phyloP scores from a whole-genome alignment of 2,797 vertebrate genomes.

The Pagetopsis macropterus region DNA sequence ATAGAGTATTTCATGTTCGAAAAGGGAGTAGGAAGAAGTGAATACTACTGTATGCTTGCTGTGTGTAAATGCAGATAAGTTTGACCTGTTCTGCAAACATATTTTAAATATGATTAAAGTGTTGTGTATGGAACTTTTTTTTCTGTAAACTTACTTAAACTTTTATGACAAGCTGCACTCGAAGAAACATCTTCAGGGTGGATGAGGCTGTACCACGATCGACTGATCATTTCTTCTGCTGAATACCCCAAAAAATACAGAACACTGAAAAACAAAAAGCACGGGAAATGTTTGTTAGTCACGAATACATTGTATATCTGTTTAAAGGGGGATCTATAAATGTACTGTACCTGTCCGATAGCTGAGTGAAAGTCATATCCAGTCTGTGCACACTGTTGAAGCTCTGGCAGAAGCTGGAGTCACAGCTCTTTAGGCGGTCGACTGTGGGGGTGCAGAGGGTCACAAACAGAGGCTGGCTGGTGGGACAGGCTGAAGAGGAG shows the following conservation, averaged over 20 bases:
- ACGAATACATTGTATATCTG: rapidly evolving
- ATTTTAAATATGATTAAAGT: not conserved
- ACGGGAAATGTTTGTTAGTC: constrained; percentile 6
- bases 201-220: constrained; percentile 89
- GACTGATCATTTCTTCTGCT: constrained; percentile 79
- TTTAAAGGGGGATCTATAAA: not conserved
- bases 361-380: constrained; percentile 84
- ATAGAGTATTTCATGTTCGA: too few species aligned
- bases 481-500: constrained; percentile 13
- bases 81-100: not conserved
- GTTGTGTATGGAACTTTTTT: not conserved
- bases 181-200: constrained; percentile 85
- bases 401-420: constrained; percentile 37
- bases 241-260: constrained; percentile 83
- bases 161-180: constrained; percentile 78
- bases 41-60: too few species aligned
- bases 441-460: constrained; percentile 83
- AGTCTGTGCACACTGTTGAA: constrained; percentile 81
- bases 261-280: constrained; percentile 72
- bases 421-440: constrained; percentile 40
- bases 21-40: too few species aligned
- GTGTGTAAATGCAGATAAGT: too few species aligned
- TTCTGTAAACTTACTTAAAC: constrained; percentile 81
- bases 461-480: constrained; percentile 73
- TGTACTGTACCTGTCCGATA: constrained; percentile 85